phyloP scores from a whole-genome alignment of 2,797 vertebrate genomes.

The Falco novaeseelandiae region DNA sequence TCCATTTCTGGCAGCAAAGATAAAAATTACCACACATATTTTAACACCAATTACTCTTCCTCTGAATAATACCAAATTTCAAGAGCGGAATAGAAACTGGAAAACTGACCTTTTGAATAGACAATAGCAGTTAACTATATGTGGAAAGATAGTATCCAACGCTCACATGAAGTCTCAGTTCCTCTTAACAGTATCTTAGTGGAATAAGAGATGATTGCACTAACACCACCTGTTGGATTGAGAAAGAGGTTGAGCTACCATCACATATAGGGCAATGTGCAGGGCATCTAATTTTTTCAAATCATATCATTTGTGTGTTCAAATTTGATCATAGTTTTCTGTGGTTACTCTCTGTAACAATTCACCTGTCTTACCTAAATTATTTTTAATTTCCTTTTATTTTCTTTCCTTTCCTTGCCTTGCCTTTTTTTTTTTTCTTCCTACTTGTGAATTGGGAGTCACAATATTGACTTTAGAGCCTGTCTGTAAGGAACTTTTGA shows the following conservation, averaged over 20 bases:
- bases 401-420: fast-evolving
- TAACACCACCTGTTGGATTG: neutral
- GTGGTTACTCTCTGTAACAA: neutral
- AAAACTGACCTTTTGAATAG: neutral
- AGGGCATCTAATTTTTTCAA: neutral
- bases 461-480: neutral
- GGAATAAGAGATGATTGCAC: neutral
- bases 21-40: neutral
- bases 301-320: neutral
- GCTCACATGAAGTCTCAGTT: neutral
- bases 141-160: neutral
- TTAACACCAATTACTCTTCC: neutral
- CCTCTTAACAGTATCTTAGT: neutral
- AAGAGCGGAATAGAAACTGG: neutral
- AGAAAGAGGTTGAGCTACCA: neutral
- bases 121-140: neutral
- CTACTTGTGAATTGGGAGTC: neutral
- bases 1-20: neutral
- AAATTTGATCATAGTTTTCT: neutral
- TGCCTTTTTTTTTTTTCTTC: too few relatives aligned
- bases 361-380: neutral
- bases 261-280: neutral
- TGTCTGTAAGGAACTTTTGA: neutral
- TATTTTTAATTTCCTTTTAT: neutral
- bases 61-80: neutral